Conservation (phyloP, 2,888 invertebrate species). For the Fragum fragum region DNA sequence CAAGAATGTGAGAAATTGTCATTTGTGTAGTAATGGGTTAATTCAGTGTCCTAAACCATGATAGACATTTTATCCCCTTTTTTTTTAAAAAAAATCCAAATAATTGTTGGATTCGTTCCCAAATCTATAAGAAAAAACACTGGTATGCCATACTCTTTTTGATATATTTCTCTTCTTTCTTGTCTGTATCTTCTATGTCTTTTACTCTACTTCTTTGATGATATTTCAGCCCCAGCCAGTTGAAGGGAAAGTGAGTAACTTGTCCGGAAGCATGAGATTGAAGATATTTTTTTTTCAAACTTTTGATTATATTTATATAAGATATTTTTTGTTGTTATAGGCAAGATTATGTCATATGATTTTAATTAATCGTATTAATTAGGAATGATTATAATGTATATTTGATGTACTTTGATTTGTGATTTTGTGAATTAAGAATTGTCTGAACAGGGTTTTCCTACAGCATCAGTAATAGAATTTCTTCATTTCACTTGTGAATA, state of each 20-base stretch:
- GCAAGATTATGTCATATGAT: background rate
- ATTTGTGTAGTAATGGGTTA: too few relatives aligned
- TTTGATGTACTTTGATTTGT: conserved; percentile 3
- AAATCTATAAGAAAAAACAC: too few relatives aligned
- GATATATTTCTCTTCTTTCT: background rate
- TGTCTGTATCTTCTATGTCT: conserved; percentile 3
- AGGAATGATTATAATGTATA: background rate
- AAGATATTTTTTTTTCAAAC: background rate
- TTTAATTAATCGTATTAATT: background rate
- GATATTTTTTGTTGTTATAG: background rate
- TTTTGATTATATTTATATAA: background rate
- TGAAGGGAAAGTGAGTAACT: conserved; percentile 8
- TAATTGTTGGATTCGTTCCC: too few relatives aligned
- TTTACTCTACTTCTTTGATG: background rate
- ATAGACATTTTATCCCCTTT: too few relatives aligned
- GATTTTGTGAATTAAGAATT: background rate
- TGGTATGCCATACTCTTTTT: too few relatives aligned
- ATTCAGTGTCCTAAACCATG: too few relatives aligned
- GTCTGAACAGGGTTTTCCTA: background rate
- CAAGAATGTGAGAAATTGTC: too few relatives aligned
- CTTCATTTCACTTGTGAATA: too few relatives aligned
- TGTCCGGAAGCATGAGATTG: background rate
- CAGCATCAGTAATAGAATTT: too few relatives aligned
- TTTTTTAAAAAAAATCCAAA: too few relatives aligned
- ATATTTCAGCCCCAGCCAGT: background rate